A percentile compares a stretch with the other conserved stretches of the same genome.
Evolutionary conservation across 2,797 vertebrate genomes (phyloP).

Genomic region (Poeciliopsis turneri): DNA sequence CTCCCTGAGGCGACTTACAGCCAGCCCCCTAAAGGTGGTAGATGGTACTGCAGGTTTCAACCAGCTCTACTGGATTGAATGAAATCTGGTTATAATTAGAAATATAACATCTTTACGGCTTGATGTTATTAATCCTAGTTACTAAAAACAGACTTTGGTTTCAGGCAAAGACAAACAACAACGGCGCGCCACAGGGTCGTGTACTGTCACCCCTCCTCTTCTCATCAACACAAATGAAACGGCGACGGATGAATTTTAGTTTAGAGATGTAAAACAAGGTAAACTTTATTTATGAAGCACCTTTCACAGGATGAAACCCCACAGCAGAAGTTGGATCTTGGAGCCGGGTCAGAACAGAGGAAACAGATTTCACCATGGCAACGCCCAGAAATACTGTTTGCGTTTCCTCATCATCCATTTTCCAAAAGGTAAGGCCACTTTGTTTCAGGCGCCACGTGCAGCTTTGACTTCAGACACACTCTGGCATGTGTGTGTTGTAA

Average conservation of each 20-base stretch:
- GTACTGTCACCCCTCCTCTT: background rate
- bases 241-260: too few species aligned
- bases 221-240: background rate
- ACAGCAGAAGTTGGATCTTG: too few species aligned
- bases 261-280: too few species aligned
- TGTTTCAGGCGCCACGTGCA: background rate
- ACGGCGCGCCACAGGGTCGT: background rate
- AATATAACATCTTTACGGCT: background rate
- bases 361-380: too few species aligned
- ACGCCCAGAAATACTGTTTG: too few species aligned
- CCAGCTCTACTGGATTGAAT: background rate
- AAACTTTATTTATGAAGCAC: too few species aligned
- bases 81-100: background rate
- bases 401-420: too few species aligned
- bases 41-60: background rate
- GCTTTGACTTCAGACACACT: background rate
- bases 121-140: background rate
- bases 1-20: background rate
- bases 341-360: too few species aligned
- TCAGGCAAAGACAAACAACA: background rate
- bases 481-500: too few species aligned
- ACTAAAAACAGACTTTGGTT: background rate
- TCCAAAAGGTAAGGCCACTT: background rate
- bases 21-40: background rate
- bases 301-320: too few species aligned